Conservation (phyloP, 2,888 invertebrate genomes). For the Drosophila siamana region DNA sequence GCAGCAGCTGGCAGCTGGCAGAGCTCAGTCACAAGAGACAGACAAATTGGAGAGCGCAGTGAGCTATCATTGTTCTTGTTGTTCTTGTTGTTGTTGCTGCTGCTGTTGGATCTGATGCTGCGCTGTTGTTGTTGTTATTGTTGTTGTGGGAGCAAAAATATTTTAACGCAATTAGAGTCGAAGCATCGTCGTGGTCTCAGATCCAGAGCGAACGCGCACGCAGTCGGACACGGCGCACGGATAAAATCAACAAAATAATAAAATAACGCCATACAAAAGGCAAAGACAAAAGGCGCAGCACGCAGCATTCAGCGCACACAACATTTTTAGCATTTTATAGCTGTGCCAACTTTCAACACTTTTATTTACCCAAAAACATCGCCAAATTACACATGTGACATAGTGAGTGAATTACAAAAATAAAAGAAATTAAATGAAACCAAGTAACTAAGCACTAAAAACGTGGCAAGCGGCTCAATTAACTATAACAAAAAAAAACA, state of each 20-base stretch:
- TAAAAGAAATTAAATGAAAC: not conserved
- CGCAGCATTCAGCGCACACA: constrained; percentile 13
- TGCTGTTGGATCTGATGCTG: constrained; percentile 19
- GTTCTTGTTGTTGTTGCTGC: constrained; percentile 22
- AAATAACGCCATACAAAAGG: constrained; percentile 13
- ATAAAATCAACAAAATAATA: constrained; percentile 55
- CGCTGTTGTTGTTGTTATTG: constrained; percentile 37
- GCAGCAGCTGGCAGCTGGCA: constrained; percentile 44
- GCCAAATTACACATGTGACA: constrained; percentile 24
- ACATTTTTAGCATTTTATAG: constrained; percentile 9
- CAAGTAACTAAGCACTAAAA: constrained; percentile 27
- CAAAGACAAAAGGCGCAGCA: constrained; percentile 34
- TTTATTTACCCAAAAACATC: constrained; percentile 19
- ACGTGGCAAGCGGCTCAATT: constrained; percentile 62
- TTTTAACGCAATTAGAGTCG: constrained; percentile 83
- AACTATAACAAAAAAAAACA: constrained; percentile 56
- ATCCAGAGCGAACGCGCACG: constrained; percentile 80
- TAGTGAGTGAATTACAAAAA: constrained; percentile 23
- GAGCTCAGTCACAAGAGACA: constrained; percentile 37
- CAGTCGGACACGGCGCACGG: constrained; percentile 75
- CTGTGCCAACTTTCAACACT: constrained; percentile 11
- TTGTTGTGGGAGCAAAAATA: constrained; percentile 78
- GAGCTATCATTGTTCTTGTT: constrained; percentile 48
- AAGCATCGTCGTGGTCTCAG: constrained; percentile 70
- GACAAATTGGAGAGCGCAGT: constrained; percentile 72